Conservation (phyloP, 2,888 invertebrate genomes). For the Melanotus villosus region DNA sequence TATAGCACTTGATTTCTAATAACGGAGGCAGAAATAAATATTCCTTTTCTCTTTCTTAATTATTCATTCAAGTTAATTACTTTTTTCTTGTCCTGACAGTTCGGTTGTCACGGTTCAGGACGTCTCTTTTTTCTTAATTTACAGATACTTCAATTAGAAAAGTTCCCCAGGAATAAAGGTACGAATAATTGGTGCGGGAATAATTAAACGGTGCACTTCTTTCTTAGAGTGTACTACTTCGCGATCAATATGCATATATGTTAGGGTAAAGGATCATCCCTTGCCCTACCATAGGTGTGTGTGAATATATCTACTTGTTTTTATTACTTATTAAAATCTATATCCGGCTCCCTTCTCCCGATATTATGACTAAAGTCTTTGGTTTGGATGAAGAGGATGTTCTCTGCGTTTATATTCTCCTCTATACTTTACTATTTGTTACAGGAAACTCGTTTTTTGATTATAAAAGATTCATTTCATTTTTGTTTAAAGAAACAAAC, state of each 20-base stretch:
- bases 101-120: constrained; percentile 51
- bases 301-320: constrained; percentile 44
- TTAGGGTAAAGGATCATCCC: constrained; percentile 49
- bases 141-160: constrained; percentile 57
- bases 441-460: too few species aligned
- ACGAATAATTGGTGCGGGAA: constrained; percentile 43
- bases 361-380: too few species aligned
- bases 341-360: constrained; percentile 42
- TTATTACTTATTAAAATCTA: constrained; percentile 55
- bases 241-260: constrained; percentile 49
- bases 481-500: too few species aligned
- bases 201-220: constrained; percentile 40
- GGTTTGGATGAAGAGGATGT: background rate
- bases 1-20: constrained; percentile 46
- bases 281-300: constrained; percentile 39
- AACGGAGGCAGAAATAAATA: constrained; percentile 44
- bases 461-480: too few species aligned
- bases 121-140: constrained; percentile 54
- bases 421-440: too few species aligned
- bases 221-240: constrained; percentile 48
- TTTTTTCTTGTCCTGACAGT: constrained; percentile 57
- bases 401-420: constrained; percentile 26
- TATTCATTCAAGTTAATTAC: constrained; percentile 58
- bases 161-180: constrained; percentile 37
- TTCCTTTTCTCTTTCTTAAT: constrained; percentile 53